Conservation (phyloP, 2,888 invertebrate species). For the Anoplius nigerrimus region DNA sequence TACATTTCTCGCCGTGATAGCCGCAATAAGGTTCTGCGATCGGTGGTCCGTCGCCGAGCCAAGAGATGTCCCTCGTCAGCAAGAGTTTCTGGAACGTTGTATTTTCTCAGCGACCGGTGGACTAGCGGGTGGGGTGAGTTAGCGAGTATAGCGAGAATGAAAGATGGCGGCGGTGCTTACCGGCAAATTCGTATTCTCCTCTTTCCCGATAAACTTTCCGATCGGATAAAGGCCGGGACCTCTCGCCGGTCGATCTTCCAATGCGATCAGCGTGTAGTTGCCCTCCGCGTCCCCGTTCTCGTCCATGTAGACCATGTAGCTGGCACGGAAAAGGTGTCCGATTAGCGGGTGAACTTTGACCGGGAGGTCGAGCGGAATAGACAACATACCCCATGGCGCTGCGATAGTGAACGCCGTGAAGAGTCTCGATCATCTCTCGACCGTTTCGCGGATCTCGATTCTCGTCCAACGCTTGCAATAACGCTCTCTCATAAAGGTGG, state of each 20-base stretch:
- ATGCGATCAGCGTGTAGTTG: slow-evolving; percentile 90
- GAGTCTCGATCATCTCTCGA: slow-evolving; percentile 85
- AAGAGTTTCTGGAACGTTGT: slow-evolving; percentile 81
- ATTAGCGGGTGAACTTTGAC: slow-evolving; percentile 6
- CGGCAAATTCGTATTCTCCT: slow-evolving; percentile 81
- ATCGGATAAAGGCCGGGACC: slow-evolving; percentile 88
- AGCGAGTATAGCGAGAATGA: too few species aligned
- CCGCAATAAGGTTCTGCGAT: slow-evolving; percentile 92
- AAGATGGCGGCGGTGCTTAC: slow-evolving; percentile 77
- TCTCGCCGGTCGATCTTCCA: slow-evolving; percentile 57
- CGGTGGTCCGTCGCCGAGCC: slow-evolving; percentile 87
- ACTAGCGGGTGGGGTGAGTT: too few species aligned
- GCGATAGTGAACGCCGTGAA: slow-evolving; percentile 86
- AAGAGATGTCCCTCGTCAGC: slow-evolving; percentile 83
- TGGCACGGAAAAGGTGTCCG: slow-evolving; percentile 67
- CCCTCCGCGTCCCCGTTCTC: slow-evolving; percentile 95
- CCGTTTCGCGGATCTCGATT: slow-evolving; percentile 87
- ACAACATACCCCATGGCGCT: slow-evolving; percentile 89
- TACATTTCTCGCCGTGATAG: slow-evolving; percentile 92
- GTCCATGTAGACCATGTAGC: slow-evolving; percentile 95
- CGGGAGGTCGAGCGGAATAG: too few species aligned
- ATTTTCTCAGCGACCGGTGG: too few species aligned
- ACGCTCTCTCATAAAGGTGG: slow-evolving; percentile 90
- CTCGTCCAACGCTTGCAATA: slow-evolving; percentile 82
- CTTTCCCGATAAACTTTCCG: slow-evolving; percentile 81